Percentiles rank a stretch among this genome's conserved stretches.
phyloP scores from a whole-genome alignment of 2,113 vertebrate genomes.

The Deroptyus accipitrinus region DNA sequence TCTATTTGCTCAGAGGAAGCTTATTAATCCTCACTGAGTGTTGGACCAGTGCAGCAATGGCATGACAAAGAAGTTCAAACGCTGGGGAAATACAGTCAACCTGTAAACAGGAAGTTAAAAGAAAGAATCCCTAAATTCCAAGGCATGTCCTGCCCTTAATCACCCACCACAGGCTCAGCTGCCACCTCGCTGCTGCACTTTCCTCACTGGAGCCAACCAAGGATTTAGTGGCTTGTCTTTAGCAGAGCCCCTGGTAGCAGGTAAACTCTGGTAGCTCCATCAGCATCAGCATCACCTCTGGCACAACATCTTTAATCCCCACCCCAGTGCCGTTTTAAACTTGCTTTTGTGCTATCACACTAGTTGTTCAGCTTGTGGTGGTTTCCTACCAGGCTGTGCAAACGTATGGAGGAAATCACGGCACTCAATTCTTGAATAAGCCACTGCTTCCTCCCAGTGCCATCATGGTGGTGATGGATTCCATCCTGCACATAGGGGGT shows the following conservation, averaged over 20 bases:
- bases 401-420: rapidly evolving
- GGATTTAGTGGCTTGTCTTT: neutral
- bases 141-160: conserved; percentile 48
- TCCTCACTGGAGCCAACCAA: neutral
- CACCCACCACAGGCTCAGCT: neutral
- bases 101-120: conserved; percentile 54
- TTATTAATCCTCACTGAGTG: neutral
- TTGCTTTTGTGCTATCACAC: rapidly evolving
- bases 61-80: conserved; percentile 13
- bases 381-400: neutral
- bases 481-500: rapidly evolving
- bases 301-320: neutral
- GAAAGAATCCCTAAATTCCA: neutral
- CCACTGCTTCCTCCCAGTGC: rapidly evolving
- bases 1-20: conserved; percentile 47
- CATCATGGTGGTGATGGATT: rapidly evolving
- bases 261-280: neutral
- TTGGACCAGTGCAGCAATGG: neutral
- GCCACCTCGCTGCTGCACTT: neutral
- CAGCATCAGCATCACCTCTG: neutral
- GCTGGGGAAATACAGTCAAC: conserved; percentile 28
- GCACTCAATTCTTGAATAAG: neutral
- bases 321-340: neutral
- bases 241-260: neutral
- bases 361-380: rapidly evolving